Percentiles rank a stretch among this genome's conserved stretches.
Evolutionary conservation across 2,797 vertebrate genomes (phyloP).

Genomic region (Glossophaga mutica): DNA sequence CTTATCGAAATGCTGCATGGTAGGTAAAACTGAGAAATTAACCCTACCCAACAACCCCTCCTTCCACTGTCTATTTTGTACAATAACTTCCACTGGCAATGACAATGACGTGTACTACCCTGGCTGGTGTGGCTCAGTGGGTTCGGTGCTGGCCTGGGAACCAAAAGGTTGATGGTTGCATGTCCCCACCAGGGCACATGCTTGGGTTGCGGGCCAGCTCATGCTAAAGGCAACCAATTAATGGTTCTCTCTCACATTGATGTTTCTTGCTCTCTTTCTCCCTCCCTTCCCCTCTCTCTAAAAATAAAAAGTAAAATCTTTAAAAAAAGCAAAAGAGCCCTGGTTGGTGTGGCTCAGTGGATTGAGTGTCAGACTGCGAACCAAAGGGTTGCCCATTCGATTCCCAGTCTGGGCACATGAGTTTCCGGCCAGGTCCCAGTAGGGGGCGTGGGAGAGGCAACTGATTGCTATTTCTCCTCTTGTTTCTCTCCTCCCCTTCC

Average conservation of each 20-base stretch:
- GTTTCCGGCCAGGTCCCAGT: too few relatives aligned
- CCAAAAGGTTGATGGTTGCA: background rate
- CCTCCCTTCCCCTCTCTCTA: too few relatives aligned
- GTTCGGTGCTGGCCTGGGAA: background rate
- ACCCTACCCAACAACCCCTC: too few relatives aligned
- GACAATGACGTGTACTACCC: background rate
- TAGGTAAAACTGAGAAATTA: conserved; percentile 76
- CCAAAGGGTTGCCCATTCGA: too few relatives aligned
- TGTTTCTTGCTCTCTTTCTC: too few relatives aligned
- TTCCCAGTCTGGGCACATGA: too few relatives aligned
- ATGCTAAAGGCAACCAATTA: background rate
- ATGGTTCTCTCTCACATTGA: background rate
- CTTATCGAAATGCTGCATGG: conserved; percentile 94
- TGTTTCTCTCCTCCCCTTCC: background rate
- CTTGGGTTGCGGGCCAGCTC: background rate
- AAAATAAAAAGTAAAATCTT: too few relatives aligned
- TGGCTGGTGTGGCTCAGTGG: background rate
- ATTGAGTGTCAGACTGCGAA: too few relatives aligned
- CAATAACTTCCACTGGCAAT: background rate
- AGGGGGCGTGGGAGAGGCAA: too few relatives aligned
- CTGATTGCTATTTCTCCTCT: too few relatives aligned
- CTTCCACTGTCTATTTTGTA: background rate
- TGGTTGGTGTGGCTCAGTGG: too few relatives aligned
- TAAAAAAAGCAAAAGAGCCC: too few relatives aligned
- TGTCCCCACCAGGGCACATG: background rate